phyloP scores from a whole-genome alignment of 2,113 vertebrate genomes.

The Geothlypis trichas region DNA sequence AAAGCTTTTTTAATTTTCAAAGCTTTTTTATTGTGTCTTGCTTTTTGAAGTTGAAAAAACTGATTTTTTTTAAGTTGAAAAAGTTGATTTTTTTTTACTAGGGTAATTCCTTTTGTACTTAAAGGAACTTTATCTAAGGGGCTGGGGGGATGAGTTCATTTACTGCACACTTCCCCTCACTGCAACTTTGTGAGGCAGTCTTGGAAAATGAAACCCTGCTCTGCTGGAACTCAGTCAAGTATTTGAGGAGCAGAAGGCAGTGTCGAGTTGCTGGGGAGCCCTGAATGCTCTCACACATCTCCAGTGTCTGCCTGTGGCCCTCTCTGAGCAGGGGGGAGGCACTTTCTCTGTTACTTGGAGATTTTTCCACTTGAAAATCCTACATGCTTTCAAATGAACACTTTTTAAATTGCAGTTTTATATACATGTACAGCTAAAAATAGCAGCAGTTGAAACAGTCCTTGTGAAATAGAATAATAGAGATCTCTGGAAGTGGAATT shows the following conservation, averaged over 20 bases:
- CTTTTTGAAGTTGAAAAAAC: neutral
- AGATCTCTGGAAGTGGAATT: neutral
- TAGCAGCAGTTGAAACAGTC: neutral
- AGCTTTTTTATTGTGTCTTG: neutral
- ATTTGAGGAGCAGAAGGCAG: conserved; percentile 16
- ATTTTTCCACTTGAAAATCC: neutral
- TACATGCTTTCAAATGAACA: neutral
- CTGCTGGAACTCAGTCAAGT: neutral
- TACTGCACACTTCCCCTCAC: neutral
- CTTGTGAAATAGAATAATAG: neutral
- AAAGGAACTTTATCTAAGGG: neutral
- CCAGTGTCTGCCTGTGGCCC: neutral
- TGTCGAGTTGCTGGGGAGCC: neutral
- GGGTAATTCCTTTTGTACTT: neutral
- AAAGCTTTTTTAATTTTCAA: neutral
- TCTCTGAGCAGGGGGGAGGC: neutral
- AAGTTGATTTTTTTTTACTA: neutral
- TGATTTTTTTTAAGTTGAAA: too few species aligned
- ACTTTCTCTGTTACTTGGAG: neutral
- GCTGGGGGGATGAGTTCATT: neutral
- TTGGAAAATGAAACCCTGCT: conserved; percentile 33
- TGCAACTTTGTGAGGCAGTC: neutral
- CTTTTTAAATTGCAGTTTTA: neutral
- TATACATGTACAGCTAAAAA: neutral
- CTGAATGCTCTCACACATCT: neutral